Percentiles rank a stretch among this genome's conserved stretches.
Evolutionary conservation across 2,797 vertebrate genomes (phyloP).

Genomic region (Scomberomorus guttatus): DNA sequence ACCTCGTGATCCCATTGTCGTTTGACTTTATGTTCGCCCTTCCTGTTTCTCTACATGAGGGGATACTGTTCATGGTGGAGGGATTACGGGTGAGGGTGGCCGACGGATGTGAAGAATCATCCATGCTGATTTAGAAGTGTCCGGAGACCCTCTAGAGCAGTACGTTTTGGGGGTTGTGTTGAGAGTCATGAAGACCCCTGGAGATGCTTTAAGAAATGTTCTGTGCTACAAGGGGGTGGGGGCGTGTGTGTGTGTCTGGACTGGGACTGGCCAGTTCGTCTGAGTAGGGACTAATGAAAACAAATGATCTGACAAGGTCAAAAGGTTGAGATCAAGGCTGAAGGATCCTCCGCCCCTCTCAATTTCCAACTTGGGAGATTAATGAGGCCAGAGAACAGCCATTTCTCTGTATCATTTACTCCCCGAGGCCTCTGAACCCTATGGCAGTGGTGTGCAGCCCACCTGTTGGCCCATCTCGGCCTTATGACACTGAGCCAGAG

Average conservation of each 20-base stretch:
- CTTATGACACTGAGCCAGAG: constrained; percentile 58
- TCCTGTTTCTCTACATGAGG: constrained; percentile 42
- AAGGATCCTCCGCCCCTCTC: constrained; percentile 75
- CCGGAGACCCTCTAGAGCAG: constrained; percentile 60
- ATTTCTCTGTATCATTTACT: constrained; percentile 86
- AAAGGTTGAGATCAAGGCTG: constrained; percentile 85
- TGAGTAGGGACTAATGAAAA: constrained; percentile 86
- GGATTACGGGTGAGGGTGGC: constrained; percentile 50
- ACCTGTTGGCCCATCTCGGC: constrained; percentile 82
- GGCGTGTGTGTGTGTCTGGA: constrained; percentile 56
- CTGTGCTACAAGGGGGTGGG: constrained; percentile 35
- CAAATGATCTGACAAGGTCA: constrained; percentile 85
- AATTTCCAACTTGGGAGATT: constrained; percentile 83
- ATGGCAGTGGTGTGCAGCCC: constrained; percentile 65
- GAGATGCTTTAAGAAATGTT: constrained; percentile 71
- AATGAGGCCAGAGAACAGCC: constrained; percentile 81
- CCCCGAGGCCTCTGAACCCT: constrained; percentile 69
- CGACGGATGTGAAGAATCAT: constrained; percentile 71
- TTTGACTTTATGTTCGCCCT: constrained; percentile 30
- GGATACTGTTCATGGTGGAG: constrained; percentile 35
- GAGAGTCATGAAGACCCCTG: constrained; percentile 47
- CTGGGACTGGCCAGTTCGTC: constrained; percentile 68
- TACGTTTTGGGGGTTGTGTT: constrained; percentile 48
- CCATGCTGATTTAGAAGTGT: constrained; percentile 77
- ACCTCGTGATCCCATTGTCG: constrained; percentile 14